phyloP scores from a whole-genome alignment of 2,113 vertebrate species.

The Aegotheles bennettii region DNA sequence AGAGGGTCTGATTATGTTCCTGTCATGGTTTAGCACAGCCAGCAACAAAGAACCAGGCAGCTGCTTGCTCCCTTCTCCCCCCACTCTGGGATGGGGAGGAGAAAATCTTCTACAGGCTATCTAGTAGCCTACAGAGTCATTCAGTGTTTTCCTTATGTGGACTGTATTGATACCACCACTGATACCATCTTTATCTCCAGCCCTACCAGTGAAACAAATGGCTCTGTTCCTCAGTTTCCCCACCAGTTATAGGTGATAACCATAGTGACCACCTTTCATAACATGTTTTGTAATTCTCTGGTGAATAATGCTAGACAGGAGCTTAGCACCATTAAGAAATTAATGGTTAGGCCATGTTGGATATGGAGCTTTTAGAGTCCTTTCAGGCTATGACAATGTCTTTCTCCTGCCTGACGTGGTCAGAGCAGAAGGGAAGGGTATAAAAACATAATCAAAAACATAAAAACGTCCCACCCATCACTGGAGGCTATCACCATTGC shows the following conservation, averaged over 20 bases:
- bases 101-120: not conserved
- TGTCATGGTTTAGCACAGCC: no score
- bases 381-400: not conserved
- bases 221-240: not conserved
- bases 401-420: not conserved
- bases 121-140: not conserved
- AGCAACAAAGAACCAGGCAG: no score
- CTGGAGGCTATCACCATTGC: fast-evolving
- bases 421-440: not conserved
- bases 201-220: not conserved
- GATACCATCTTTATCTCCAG: not conserved
- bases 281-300: not conserved
- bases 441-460: not conserved
- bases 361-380: not conserved
- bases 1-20: not conserved
- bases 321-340: not conserved
- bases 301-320: not conserved
- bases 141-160: fast-evolving
- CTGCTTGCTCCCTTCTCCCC: no score
- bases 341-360: not conserved
- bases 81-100: not conserved
- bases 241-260: not conserved
- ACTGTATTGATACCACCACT: not conserved
- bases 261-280: not conserved
- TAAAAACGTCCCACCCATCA: not conserved